A percentile compares a stretch with the other conserved stretches of the same genome.
Conservation (phyloP, 2,797 vertebrate genomes). For the Pangasius macronema region DNA sequence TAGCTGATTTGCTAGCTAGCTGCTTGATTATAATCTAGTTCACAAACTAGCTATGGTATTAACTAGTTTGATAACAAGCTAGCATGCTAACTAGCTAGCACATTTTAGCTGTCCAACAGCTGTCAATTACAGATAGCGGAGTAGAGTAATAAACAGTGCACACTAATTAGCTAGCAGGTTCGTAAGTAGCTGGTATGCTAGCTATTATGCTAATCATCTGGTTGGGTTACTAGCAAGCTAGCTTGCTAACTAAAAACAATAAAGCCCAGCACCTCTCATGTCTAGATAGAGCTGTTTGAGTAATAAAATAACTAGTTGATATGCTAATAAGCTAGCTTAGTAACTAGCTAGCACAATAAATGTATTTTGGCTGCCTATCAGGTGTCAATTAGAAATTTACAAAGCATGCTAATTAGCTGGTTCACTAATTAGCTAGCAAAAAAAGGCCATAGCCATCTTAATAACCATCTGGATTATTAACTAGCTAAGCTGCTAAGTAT, state of each 20-base stretch:
- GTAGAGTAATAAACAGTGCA: not conserved
- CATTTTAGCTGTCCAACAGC: not conserved
- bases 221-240: not conserved
- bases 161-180: not conserved
- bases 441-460: not conserved
- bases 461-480: not conserved
- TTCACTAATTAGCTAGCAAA: not conserved
- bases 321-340: not conserved
- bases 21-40: not conserved
- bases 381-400: not conserved
- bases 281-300: not conserved
- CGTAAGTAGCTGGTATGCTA: not conserved
- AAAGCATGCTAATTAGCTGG: not conserved
- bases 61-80: not conserved
- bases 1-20: not conserved
- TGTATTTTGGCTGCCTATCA: not conserved
- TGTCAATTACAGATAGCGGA: not conserved
- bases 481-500: not conserved
- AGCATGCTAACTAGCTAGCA: not conserved
- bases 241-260: not conserved
- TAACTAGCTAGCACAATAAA: not conserved
- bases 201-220: not conserved
- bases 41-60: not conserved
- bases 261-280: not conserved
- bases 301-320: not conserved